These are phyloP conservation scores for Myathropa florea DNA, from an alignment of 2,888 invertebrate species.

Conservation along the genomic window DNA sequence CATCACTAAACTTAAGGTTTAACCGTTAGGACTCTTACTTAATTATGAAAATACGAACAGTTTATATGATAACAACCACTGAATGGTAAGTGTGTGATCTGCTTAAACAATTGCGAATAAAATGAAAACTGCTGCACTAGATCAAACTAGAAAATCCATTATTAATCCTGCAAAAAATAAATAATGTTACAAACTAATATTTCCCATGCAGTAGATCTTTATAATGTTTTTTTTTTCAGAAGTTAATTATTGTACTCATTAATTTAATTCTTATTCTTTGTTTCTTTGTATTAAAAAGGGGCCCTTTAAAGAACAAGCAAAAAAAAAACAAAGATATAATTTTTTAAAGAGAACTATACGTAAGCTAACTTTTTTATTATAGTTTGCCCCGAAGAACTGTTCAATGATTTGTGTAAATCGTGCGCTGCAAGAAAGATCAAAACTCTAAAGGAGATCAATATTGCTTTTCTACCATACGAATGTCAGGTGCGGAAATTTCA, in stretches of 20 bases:
- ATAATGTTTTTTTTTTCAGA: not conserved
- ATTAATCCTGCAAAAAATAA: slow-evolving; percentile 3
- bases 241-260: not conserved
- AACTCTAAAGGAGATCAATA: slow-evolving; percentile 99
- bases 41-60: not conserved
- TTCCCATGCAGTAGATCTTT: not conserved
- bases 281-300: not conserved
- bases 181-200: slow-evolving; percentile 11
- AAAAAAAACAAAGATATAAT: not conserved
- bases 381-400: slow-evolving; percentile 98
- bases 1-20: too few relatives aligned
- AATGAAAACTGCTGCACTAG: slow-evolving; percentile 4
- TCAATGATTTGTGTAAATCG: slow-evolving; percentile 98
- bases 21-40: not conserved
- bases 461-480: slow-evolving; percentile 98
- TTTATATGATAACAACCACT: not conserved
- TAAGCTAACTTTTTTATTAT: slow-evolving; percentile 73
- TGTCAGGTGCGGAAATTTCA: slow-evolving; percentile 88
- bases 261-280: not conserved
- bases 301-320: not conserved
- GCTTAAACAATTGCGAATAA: not conserved
- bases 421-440: slow-evolving; percentile 96
- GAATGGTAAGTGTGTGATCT: slow-evolving; percentile 19
- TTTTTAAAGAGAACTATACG: slow-evolving; percentile 2
- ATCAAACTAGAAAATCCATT: not conserved